phyloP scores from a whole-genome alignment of 2,113 vertebrate genomes.

The Taurulus bubalis region DNA sequence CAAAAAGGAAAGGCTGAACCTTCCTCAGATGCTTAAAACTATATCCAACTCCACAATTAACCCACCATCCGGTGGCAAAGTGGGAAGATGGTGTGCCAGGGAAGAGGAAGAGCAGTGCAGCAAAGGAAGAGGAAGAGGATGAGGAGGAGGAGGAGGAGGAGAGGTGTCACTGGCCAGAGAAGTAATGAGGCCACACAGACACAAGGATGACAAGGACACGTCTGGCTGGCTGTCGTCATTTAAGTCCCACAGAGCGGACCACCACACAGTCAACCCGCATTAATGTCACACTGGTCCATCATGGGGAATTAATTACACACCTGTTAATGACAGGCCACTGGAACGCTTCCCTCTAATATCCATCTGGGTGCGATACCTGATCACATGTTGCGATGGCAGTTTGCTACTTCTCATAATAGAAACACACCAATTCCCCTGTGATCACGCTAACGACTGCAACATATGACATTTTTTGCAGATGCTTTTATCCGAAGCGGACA shows the following conservation, averaged over 20 bases:
- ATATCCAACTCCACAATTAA: slow-evolving; percentile 46
- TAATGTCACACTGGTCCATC: slow-evolving; percentile 76
- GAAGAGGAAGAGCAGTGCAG: slow-evolving; percentile 29
- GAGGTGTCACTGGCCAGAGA: slow-evolving; percentile 63
- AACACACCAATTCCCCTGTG: slow-evolving; percentile 48
- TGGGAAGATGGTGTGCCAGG: slow-evolving; percentile 22
- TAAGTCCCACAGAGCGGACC: slow-evolving; percentile 68
- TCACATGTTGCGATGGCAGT: slow-evolving; percentile 37
- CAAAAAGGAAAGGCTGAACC: slow-evolving; percentile 17
- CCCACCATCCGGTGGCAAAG: slow-evolving; percentile 17
- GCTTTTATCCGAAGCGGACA: slow-evolving; percentile 32
- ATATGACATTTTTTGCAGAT: slow-evolving; percentile 45
- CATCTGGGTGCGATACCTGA: slow-evolving; percentile 61
- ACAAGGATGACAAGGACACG: slow-evolving; percentile 77
- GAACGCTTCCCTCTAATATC: slow-evolving; percentile 62
- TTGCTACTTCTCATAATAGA: slow-evolving; percentile 49
- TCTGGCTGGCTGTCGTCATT: slow-evolving; percentile 76
- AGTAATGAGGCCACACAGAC: slow-evolving; percentile 77
- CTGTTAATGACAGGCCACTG: slow-evolving; percentile 75
- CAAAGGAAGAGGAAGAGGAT: slow-evolving; percentile 32
- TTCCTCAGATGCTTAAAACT: slow-evolving; percentile 26
- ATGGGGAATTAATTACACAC: slow-evolving; percentile 81
- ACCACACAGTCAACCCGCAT: slow-evolving; percentile 69
- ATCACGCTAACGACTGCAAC: slow-evolving; percentile 49
- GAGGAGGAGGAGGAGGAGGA: slow-evolving; percentile 40